phyloP scores from a whole-genome alignment of 1,140 invertebrate genomes.

The Nasonia vitripennis region DNA sequence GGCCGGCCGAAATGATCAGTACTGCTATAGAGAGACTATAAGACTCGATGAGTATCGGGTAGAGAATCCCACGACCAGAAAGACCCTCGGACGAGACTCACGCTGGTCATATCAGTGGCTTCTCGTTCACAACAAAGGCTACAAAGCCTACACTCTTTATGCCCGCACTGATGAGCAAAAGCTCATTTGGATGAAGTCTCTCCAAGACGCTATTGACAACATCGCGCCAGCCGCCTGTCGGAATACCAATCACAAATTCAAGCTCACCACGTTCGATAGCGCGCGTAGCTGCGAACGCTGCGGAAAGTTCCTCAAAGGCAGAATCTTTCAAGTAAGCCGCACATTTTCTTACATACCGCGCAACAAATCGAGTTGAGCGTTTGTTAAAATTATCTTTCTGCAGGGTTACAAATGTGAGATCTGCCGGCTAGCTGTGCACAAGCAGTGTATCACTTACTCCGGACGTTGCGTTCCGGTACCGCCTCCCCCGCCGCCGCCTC shows the following conservation, averaged over 20 bases:
- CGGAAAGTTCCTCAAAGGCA: slow-evolving; percentile 91
- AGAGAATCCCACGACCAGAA: slow-evolving; percentile 83
- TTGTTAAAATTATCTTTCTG: slow-evolving; percentile 15
- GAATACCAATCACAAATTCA: slow-evolving; percentile 90
- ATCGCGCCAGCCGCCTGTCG: slow-evolving; percentile 86
- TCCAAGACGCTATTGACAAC: slow-evolving; percentile 95
- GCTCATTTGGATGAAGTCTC: slow-evolving; percentile 93
- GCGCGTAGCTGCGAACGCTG: slow-evolving; percentile 89
- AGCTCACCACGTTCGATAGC: slow-evolving; percentile 90
- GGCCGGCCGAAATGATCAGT: slow-evolving; percentile 90
- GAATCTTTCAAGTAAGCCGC: slow-evolving; percentile 84
- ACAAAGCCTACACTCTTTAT: slow-evolving; percentile 91
- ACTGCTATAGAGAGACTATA: slow-evolving; percentile 92
- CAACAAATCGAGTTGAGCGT: background rate
- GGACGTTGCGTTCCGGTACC: slow-evolving; percentile 81
- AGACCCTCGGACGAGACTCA: slow-evolving; percentile 80
- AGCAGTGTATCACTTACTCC: slow-evolving; percentile 84
- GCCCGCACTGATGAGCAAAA: slow-evolving; percentile 92
- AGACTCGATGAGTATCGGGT: slow-evolving; percentile 90
- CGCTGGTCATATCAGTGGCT: slow-evolving; percentile 89
- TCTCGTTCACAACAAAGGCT: slow-evolving; percentile 87
- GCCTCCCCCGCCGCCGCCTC: slow-evolving; percentile 75
- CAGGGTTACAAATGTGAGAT: slow-evolving; percentile 87
- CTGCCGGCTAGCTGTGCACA: slow-evolving; percentile 85
- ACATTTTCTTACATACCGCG: background rate